Base-by-base conservation (phyloP, 2,797 vertebrate genomes). In the Propithecus perrieri region DNA sequence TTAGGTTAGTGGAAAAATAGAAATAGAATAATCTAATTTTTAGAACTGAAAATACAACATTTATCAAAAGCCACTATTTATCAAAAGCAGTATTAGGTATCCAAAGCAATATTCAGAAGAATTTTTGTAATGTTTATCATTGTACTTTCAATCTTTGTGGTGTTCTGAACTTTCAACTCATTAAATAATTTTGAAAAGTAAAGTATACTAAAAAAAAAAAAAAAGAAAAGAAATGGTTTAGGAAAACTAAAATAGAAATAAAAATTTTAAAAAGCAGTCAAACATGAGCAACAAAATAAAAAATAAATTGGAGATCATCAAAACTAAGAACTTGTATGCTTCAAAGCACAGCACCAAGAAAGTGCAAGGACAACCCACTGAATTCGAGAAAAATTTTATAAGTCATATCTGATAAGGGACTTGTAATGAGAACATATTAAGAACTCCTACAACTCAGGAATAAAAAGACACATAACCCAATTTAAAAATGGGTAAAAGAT, bases 1-100 rank as follows among this genome's bases (percentile, higher is more conserved):
- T 96, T 74, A n/a, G 15, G 8, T 91, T 89, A 85, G 41, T 33
- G 8, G 92, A 90, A 46, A 94, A 93, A 84, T 35, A 72, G 33
- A 75, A 67, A 10, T 91, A 76, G 67, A 90, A 87, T 63, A 57
- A 0, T 17, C 6, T 63, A 41, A 33, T 57, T 4, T 69, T 46
- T 88, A 79, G n/a, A 92, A 85, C 7, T 87, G 33, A 89, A 75
- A 87, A 57, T 46, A 53, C 5, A 48, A 35, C 8, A 65, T 84
- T 79, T 87, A 89, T 80, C 43, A 79, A 76, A 94, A 92, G 48
- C 48, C 13, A 18, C 15, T 67, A 0, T 83, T 71, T 87, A 55
- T 90, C 46, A 61, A 94, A 97, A 93, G 35, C 43, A 87, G 4
- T 79, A 4, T 61, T 33, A 55, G 35, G 33, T 95, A 63, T 6